Conservation (phyloP, 2,113 vertebrate genomes). For the Vanacampus margaritifer region DNA sequence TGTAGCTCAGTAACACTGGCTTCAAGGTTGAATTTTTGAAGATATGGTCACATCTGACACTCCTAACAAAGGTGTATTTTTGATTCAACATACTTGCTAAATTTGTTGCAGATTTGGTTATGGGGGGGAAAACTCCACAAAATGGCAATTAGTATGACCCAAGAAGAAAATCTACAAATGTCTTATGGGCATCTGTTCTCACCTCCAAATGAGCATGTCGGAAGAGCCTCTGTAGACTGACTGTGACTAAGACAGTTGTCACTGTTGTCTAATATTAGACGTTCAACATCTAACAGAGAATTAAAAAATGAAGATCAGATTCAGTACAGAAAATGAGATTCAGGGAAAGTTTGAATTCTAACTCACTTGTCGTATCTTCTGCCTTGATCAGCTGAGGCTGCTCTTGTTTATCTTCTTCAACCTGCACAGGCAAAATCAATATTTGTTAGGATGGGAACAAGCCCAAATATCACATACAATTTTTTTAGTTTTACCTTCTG, state of each 20-base stretch:
- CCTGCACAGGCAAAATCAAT: not conserved
- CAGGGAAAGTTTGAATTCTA: not conserved
- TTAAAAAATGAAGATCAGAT: not conserved
- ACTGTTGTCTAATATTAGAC: constrained; percentile 29
- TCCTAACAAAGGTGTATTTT: no score
- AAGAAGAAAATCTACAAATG: not conserved
- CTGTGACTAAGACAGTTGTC: constrained; percentile 5
- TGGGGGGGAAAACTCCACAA: not conserved
- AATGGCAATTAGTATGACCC: not conserved
- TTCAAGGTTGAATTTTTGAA: no score
- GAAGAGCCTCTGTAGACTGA: constrained; percentile 15
- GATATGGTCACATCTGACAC: no score
- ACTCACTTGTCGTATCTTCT: constrained; percentile 45
- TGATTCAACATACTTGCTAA: no score
- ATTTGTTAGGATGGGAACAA: not conserved
- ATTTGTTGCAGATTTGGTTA: no score
- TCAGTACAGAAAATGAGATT: not conserved
- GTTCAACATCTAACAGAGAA: constrained; percentile 15
- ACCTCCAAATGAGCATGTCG: constrained; percentile 36
- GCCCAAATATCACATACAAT: not conserved
- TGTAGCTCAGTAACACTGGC: no score
- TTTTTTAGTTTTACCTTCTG: constrained; percentile 53
- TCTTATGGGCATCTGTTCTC: not conserved
- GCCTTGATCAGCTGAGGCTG: constrained; percentile 10
- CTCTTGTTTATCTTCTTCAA: constrained; percentile 17